Evolutionary conservation across 2,797 vertebrate genomes (phyloP).

Genomic region (Hozukius guyotensis): DNA sequence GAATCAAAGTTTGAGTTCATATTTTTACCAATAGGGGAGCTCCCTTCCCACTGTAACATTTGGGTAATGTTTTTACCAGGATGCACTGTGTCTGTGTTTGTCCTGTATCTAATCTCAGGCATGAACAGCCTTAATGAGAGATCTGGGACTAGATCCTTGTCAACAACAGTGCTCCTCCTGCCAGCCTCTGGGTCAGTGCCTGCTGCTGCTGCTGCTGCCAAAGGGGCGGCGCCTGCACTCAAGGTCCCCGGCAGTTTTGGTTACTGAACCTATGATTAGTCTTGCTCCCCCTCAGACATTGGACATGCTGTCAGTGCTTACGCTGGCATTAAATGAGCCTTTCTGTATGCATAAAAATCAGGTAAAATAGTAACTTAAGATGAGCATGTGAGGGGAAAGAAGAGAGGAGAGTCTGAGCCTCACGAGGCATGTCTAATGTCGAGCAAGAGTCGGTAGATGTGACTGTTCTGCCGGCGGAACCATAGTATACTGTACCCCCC

Average conservation of each 20-base stretch:
- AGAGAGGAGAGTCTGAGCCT: not conserved
- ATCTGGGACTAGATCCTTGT: slow-evolving; percentile 73
- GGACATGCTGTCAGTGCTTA: slow-evolving; percentile 43
- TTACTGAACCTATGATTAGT: slow-evolving; percentile 71
- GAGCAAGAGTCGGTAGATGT: slow-evolving; percentile 4
- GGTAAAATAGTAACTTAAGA: slow-evolving; percentile 23
- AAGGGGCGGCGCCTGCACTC: slow-evolving; percentile 65
- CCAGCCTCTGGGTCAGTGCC: slow-evolving; percentile 64
- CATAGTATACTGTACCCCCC: not conserved
- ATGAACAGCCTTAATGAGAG: slow-evolving; percentile 76
- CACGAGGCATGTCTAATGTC: slow-evolving; percentile 15
- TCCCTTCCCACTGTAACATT: slow-evolving; percentile 19
- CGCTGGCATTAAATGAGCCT: slow-evolving; percentile 44
- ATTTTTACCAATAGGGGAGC: slow-evolving; percentile 62
- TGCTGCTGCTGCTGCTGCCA: slow-evolving; percentile 59
- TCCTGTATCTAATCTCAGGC: slow-evolving; percentile 67
- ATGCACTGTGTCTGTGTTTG: slow-evolving; percentile 47
- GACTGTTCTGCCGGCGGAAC: slow-evolving; percentile 31
- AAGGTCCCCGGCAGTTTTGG: slow-evolving; percentile 55
- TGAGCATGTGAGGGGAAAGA: slow-evolving; percentile 23
- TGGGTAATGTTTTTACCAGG: slow-evolving; percentile 46
- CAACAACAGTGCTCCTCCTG: slow-evolving; percentile 69
- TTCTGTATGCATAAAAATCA: slow-evolving; percentile 37
- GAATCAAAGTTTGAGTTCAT: slow-evolving; percentile 15
- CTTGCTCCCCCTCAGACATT: slow-evolving; percentile 68